Percentiles rank a stretch among this genome's conserved stretches.
Conservation (phyloP, 2,797 vertebrate species). For the Craterocephalus amniculus region DNA sequence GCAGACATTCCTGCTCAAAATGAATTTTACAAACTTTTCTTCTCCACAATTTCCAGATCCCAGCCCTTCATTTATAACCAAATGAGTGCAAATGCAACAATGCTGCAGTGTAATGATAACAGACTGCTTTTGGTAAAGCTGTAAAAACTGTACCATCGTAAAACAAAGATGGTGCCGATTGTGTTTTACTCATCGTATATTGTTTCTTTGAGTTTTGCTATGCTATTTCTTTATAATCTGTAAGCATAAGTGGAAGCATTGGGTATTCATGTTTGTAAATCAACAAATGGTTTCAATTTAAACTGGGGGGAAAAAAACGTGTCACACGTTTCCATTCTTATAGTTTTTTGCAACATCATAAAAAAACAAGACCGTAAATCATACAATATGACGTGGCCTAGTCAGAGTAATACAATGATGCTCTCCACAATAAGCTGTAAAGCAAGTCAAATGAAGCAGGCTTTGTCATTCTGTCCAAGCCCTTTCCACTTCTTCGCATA, state of each 20-base stretch:
- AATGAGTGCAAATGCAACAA: neutral
- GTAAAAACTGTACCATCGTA: too few species aligned
- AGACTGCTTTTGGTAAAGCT: neutral
- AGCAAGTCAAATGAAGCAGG: neutral
- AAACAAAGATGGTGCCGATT: neutral
- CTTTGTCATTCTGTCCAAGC: conserved; percentile 6
- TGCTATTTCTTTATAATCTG: neutral
- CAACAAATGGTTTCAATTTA: conserved; percentile 5
- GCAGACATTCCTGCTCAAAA: neutral
- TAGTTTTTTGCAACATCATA: neutral
- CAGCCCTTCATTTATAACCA: neutral
- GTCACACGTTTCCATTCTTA: conserved; percentile 8
- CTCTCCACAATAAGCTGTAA: neutral
- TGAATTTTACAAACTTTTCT: neutral
- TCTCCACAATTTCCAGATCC: neutral
- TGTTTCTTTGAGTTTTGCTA: neutral
- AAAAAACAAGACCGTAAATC: neutral
- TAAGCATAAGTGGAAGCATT: conserved; percentile 3
- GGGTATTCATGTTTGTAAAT: conserved; percentile 24
- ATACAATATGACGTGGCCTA: neutral
- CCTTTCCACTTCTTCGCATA: neutral
- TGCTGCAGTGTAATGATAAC: neutral
- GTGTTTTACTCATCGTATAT: too few species aligned
- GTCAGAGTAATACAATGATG: neutral
- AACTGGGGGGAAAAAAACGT: neutral